These are phyloP conservation scores for Pseudomugil gertrudae DNA, from an alignment of 2,797 vertebrate species.

Conservation along the genomic window DNA sequence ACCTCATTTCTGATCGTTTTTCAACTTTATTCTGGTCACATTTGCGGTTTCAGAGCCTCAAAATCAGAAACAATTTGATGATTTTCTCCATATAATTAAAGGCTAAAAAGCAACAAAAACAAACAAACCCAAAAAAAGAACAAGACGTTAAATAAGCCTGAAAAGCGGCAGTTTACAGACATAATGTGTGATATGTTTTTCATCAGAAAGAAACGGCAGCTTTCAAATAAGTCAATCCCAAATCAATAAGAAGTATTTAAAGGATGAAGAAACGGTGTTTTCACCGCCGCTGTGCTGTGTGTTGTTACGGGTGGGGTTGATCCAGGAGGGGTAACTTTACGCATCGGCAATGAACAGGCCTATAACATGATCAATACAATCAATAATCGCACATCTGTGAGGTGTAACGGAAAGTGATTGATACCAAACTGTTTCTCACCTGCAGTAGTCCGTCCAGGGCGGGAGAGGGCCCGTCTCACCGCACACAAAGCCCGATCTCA, in stretches of 20 bases:
- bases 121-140: neutral
- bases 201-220: conserved; percentile 59
- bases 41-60: neutral
- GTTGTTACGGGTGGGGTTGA: neutral
- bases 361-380: conserved; percentile 77
- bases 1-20: neutral
- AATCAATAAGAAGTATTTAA: conserved; percentile 53
- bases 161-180: conserved; percentile 23
- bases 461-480: conserved; percentile 84
- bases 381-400: conserved; percentile 76
- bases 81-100: neutral
- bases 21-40: too few relatives aligned
- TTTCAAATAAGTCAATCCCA: conserved; percentile 68
- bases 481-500: conserved; percentile 84
- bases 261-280: conserved; percentile 19
- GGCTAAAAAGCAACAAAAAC: neutral
- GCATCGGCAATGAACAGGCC: conserved; percentile 68
- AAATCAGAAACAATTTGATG: neutral
- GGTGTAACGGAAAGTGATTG: conserved; percentile 81
- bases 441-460: conserved; percentile 84
- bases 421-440: conserved; percentile 82
- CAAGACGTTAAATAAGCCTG: too few relatives aligned
- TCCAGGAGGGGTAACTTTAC: conserved; percentile 27
- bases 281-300: conserved; percentile 48
- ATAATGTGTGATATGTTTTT: conserved; percentile 56